Percentiles rank a stretch among this genome's conserved stretches.
phyloP scores from a whole-genome alignment of 2,113 vertebrate species.

The Beaufortia kweichowensis region DNA sequence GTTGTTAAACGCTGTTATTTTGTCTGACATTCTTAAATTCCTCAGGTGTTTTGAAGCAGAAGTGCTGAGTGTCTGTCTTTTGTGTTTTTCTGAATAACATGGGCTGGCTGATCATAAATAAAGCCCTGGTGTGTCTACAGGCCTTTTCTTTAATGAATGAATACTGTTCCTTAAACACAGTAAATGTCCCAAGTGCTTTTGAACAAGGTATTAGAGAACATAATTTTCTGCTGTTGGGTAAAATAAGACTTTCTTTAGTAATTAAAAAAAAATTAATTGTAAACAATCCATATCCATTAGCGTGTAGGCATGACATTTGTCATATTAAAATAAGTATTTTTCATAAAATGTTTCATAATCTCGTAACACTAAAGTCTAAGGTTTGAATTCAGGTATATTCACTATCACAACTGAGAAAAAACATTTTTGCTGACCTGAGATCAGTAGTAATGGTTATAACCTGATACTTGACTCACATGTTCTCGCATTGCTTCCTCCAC shows the following conservation, averaged over 20 bases:
- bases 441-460: slow-evolving; percentile 14
- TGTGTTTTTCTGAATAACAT: slow-evolving; percentile 33
- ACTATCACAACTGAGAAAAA: too few species aligned
- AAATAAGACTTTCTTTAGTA: neutral
- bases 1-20: neutral
- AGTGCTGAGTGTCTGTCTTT: slow-evolving; percentile 14
- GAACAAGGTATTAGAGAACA: neutral
- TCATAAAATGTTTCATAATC: too few species aligned
- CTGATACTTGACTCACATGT: slow-evolving; percentile 75
- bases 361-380: neutral
- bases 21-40: slow-evolving; percentile 8
- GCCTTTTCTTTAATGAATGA: slow-evolving; percentile 6
- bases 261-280: too few species aligned
- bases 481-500: slow-evolving; percentile 77
- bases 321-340: too few species aligned
- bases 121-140: slow-evolving; percentile 32
- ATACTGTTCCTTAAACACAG: slow-evolving; percentile 13
- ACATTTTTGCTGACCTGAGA: slow-evolving; percentile 2
- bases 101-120: slow-evolving; percentile 37
- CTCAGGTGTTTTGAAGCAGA: slow-evolving; percentile 23
- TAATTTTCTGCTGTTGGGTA: neutral
- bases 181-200: neutral
- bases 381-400: neutral
- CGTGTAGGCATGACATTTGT: too few species aligned
- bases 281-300: too few species aligned